Evolutionary conservation across 2,797 vertebrate species (phyloP), one percentile per base, ranked within the genome.

Genomic region (Discoglossus pictus): DNA sequence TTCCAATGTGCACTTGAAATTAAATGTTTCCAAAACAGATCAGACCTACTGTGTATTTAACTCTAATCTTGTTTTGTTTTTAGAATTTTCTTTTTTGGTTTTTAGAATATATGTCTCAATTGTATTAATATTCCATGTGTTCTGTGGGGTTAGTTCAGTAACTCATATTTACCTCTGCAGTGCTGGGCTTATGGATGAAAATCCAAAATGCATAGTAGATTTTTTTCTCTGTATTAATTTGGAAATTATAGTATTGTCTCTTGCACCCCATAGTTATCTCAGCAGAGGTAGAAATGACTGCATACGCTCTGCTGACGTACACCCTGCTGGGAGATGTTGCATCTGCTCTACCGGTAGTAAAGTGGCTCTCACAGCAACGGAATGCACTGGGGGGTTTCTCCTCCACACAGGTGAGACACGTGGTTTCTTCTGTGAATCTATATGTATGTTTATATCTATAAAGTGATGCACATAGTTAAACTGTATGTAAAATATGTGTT

Each of bases 261-360:
- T 3, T 11, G 15, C 9, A 15, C 24, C 7, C 1, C 72, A 74
- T 4, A 97, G 95, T 97, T 82, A 92, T 95, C 55, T 98, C 95
- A 1, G 95, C 93, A 0, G 93, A 97, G 73, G 95, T 97, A 70
- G 95, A 98, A 78, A 96, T 96, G 95, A 96, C 94, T 0, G 94
- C 94, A 18, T 98, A 97, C 0, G 91, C 92, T 20, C 88, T 98
- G 64, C 82, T 97, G 75, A 97, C 95, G 0, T 97, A 95, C 80
- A 92, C 93, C 0, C 83, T 93, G 6, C 80, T 94, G 27, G 94
- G 93, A 3, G 93, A 97, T 0, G 92, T 97, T 76, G 93, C 94
- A 0, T 92, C 93, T 1, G 93, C 95, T 0, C 86, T 96, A 52
- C 93, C 94, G 0, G 92, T 97, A 10, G 95, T 97, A 39, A 96